Conservation (phyloP, 2,113 vertebrate genomes). For the Cricetomys ansorgei region DNA sequence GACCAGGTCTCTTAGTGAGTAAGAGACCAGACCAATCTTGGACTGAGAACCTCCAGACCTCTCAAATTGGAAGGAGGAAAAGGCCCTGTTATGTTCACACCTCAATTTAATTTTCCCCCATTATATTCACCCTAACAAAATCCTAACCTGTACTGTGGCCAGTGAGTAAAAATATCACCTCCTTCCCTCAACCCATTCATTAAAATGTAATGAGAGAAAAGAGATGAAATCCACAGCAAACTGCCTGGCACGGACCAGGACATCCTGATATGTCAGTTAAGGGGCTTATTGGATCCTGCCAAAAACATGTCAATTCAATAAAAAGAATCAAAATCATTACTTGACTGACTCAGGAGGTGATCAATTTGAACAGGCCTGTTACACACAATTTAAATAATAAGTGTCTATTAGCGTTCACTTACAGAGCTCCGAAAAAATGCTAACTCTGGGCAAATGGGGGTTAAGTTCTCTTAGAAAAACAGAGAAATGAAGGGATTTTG, state of each 20-base stretch:
- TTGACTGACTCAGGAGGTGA: constrained; percentile 28
- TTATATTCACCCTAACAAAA: background rate
- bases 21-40: accelerated
- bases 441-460: background rate
- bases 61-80: background rate
- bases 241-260: background rate
- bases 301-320: background rate
- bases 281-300: background rate
- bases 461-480: background rate
- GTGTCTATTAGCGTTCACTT: background rate
- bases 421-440: background rate
- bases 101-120: background rate
- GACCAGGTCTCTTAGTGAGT: accelerated
- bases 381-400: background rate
- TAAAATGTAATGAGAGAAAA: constrained; percentile 1
- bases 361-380: background rate
- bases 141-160: background rate
- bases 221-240: background rate
- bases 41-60: background rate
- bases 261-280: background rate
- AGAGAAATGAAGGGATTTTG: background rate
- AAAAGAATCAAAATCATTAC: background rate
- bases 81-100: background rate
- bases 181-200: background rate
- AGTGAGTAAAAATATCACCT: background rate